Base-by-base conservation (phyloP, 1,140 invertebrate species). In the Drosophila saltans region DNA sequence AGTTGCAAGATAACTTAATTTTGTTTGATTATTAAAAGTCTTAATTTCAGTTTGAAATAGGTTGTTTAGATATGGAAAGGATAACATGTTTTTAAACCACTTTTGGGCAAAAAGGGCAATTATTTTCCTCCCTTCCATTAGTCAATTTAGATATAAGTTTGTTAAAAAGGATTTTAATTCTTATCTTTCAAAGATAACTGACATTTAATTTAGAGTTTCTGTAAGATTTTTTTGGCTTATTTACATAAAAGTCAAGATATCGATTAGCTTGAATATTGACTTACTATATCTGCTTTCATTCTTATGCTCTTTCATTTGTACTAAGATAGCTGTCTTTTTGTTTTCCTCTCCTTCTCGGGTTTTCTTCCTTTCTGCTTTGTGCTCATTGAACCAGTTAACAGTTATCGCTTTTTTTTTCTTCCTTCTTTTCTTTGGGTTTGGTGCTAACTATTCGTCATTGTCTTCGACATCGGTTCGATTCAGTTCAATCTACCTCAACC, bases 321-420 rank as follows among this genome's bases (percentile, higher is more conserved):
- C 2, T 9, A 24, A 26, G 24, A 26, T 3, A 21, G 16, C 16
- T 24, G n/a, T 9, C 33, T 9, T 48, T 24, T n/a, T 48, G 16
- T 24, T 9, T 16, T 56, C 58, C 52, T 24, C 43, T 21, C 2
- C n/a, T 16, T 45, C 40, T 21, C 16, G 16, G 16, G 16, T 72
- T 57, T 58, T n/a, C 30, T 55, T 48, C 40, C 5, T 45, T 39
- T 9, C 36, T 72, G 43, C 69, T 73, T 11, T 40, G 69, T 21
- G 52, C 41, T 73, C 61, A 36, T 40, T 69, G 72, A 75, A 75
- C 65, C 73, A 75, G 72, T 75, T 75, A 75, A 75, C 73, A 69
- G 58, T 48, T 75, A 75, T 76, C 73, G 66, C 65, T 36, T 43
- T 58, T 63, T 59, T 52, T 52, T 48, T 7, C 1, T 26, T 8